Evolutionary conservation across 2,113 vertebrate species (phyloP).

Genomic region (human (Homo sapiens)): DNA sequence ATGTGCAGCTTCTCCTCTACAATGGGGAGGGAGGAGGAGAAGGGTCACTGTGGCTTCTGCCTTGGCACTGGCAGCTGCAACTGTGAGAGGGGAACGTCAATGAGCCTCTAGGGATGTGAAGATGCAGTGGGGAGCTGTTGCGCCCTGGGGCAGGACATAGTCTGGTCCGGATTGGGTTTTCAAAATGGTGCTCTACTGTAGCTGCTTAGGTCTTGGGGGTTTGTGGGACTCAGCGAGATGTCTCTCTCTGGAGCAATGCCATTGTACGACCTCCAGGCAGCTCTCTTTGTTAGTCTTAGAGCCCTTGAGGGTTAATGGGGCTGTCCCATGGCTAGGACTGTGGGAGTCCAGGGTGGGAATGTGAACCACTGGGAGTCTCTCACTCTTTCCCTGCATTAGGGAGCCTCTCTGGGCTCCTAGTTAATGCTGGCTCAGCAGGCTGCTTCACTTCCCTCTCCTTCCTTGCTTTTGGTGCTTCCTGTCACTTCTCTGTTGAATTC

Average conservation of each 20-base stretch:
- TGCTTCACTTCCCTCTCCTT: not conserved
- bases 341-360: not conserved
- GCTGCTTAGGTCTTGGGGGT: not conserved
- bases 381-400: not conserved
- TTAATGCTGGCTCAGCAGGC: not conserved
- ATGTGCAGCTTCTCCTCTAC: not conserved
- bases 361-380: not conserved
- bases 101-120: not conserved
- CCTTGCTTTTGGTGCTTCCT: not conserved
- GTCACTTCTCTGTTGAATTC: not conserved
- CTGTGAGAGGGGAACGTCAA: not conserved
- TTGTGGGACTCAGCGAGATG: not conserved
- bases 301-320: not conserved
- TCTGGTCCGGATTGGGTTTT: not conserved
- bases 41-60: not conserved
- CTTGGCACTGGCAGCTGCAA: not conserved
- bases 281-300: not conserved
- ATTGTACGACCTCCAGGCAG: not conserved
- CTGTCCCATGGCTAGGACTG: not conserved
- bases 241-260: not conserved
- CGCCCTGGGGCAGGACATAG: not conserved
- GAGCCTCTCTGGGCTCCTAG: not conserved
- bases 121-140: not conserved
- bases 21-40: not conserved
- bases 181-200: not conserved